Percentiles rank a stretch among this genome's conserved stretches.
Evolutionary conservation across 2,797 vertebrate genomes (phyloP).

Genomic region (Spatula versicolor): DNA sequence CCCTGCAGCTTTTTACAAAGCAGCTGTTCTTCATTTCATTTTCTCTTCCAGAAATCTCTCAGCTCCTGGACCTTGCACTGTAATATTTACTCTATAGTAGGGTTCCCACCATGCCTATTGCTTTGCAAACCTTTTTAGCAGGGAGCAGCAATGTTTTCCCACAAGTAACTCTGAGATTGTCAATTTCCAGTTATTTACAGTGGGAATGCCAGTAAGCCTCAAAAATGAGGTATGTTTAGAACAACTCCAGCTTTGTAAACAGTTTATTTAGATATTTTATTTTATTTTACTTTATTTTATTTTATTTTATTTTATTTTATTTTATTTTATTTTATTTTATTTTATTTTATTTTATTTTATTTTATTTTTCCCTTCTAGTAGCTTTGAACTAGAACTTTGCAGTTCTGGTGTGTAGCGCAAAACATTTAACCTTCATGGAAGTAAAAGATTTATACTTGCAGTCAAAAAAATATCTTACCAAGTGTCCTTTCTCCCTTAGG

Average conservation of each 20-base stretch:
- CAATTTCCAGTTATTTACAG: neutral
- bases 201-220: neutral
- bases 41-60: neutral
- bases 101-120: neutral
- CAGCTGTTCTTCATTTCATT: rapidly evolving
- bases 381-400: neutral
- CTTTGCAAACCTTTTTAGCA: neutral
- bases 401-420: neutral
- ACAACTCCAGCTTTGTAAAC: neutral
- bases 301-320: neutral
- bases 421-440: neutral
- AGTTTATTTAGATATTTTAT: neutral
- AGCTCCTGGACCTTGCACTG: neutral
- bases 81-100: neutral
- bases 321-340: neutral
- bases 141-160: neutral
- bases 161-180: neutral
- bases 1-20: neutral
- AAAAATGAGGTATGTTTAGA: neutral
- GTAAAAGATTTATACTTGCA: neutral
- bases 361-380: neutral
- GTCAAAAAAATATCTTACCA: conserved; percentile 76
- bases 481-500: conserved; percentile 88
- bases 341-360: neutral
- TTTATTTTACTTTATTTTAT: neutral